Percentiles rank a stretch among this genome's conserved stretches.
These are phyloP conservation scores for Cyrtodaria siliqua DNA, from an alignment of 2,888 invertebrate genomes.

Conservation along the genomic window DNA sequence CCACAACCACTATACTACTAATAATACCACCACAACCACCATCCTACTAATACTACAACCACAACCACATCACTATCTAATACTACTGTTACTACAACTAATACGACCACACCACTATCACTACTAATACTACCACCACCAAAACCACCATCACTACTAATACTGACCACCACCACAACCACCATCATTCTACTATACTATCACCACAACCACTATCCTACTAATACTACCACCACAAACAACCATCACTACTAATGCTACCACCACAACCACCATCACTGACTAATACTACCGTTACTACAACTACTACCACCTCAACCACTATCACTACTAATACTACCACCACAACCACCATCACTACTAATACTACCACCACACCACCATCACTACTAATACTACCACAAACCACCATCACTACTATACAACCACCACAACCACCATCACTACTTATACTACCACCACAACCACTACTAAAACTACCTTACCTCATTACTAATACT, in stretches of 20 bases:
- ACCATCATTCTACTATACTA: slow-evolving; percentile 11
- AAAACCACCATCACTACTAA: slow-evolving; percentile 5
- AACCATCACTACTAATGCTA: slow-evolving; percentile 14
- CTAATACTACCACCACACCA: slow-evolving; percentile 12
- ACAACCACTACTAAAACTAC: slow-evolving; percentile 7
- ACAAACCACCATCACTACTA: no score
- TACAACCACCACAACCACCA: slow-evolving; percentile 17
- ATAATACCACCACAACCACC: slow-evolving; percentile 9
- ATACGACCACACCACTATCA: neutral
- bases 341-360: neutral
- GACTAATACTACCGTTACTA: slow-evolving; percentile 18
- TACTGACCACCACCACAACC: no score
- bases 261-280: slow-evolving; percentile 6
- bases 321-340: slow-evolving; percentile 14
- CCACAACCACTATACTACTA: slow-evolving; percentile 21
- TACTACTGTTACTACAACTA: slow-evolving; percentile 11
- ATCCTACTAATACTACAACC: slow-evolving; percentile 8
- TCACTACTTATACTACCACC: slow-evolving; percentile 11
- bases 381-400: slow-evolving; percentile 21
- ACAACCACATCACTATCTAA: neutral
- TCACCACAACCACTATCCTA: neutral
- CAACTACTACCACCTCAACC: slow-evolving; percentile 14
- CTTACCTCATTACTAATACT: no score
- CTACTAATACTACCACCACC: slow-evolving; percentile 13
- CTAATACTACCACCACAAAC: slow-evolving; percentile 7